Conservation (phyloP, 1,140 invertebrate species). For the Polypedilum pembai region DNA sequence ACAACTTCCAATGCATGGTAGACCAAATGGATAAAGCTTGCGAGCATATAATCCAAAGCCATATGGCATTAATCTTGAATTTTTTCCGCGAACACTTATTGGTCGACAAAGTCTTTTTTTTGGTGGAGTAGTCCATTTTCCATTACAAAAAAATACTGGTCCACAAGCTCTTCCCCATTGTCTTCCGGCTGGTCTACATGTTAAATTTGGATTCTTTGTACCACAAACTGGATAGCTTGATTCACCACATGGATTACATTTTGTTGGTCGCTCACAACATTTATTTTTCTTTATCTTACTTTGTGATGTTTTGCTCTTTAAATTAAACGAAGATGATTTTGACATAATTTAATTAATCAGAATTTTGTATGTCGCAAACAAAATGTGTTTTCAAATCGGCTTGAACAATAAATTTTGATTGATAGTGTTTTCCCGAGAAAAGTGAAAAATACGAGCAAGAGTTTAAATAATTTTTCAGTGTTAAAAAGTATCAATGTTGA, state of each 20-base stretch:
- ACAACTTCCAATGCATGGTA: background rate
- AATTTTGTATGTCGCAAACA: too few species aligned
- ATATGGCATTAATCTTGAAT: background rate
- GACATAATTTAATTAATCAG: too few species aligned
- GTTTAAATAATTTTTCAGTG: too few species aligned
- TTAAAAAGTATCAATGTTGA: too few species aligned
- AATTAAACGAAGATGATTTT: too few species aligned
- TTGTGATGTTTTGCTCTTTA: too few species aligned
- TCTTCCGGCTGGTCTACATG: background rate
- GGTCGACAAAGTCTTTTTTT: background rate
- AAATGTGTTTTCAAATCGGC: too few species aligned
- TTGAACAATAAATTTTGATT: too few species aligned
- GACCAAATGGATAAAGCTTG: background rate
- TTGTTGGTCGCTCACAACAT: background rate
- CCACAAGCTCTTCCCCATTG: background rate
- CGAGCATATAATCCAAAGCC: background rate
- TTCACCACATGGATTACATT: constrained; percentile 20
- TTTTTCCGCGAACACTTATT: background rate
- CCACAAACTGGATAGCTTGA: background rate
- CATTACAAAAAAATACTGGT: background rate
- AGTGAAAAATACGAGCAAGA: too few species aligned
- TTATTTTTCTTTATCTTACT: too few species aligned
- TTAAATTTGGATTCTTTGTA: background rate
- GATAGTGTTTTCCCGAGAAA: too few species aligned
- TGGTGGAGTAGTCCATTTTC: background rate